A percentile compares a stretch with the other conserved stretches of the same genome.
Conservation (phyloP, 2,797 vertebrate genomes). For the Propithecus deckenii region DNA sequence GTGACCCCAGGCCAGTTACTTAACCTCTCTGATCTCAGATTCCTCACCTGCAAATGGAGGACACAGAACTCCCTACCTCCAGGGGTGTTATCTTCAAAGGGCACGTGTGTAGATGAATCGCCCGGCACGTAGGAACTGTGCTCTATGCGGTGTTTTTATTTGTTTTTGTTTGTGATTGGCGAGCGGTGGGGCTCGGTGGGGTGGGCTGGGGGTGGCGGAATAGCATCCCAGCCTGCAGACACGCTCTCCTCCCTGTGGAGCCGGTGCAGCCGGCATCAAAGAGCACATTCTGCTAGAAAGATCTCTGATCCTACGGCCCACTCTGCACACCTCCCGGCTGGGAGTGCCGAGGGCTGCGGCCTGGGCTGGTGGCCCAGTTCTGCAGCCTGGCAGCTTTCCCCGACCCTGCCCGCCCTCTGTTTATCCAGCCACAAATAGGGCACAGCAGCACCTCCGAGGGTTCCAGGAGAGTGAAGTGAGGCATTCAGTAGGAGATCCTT, state of each 20-base stretch:
- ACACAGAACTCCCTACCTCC: background rate
- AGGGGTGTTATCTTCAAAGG: background rate
- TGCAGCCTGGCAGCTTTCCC: background rate
- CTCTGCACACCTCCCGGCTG: background rate
- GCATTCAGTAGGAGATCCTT: background rate
- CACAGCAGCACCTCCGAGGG: no score
- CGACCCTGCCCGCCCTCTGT: background rate
- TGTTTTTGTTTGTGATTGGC: conserved; percentile 15
- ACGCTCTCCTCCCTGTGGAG: background rate
- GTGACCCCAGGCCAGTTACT: background rate
- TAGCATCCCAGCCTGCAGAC: background rate
- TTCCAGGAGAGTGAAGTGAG: background rate
- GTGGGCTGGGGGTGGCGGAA: background rate
- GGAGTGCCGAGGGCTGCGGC: background rate
- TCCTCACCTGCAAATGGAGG: background rate
- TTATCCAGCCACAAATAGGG: conserved; percentile 15
- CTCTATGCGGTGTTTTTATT: background rate
- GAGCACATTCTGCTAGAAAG: background rate
- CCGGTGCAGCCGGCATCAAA: background rate
- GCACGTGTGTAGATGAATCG: fast-evolving
- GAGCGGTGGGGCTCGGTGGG: background rate
- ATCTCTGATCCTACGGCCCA: background rate
- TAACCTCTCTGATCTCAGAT: background rate
- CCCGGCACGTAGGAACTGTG: background rate
- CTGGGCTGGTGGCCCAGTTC: background rate